These are phyloP conservation scores for Cyclopterus lumpus DNA, from an alignment of 2,797 vertebrate genomes.

Conservation along the genomic window DNA sequence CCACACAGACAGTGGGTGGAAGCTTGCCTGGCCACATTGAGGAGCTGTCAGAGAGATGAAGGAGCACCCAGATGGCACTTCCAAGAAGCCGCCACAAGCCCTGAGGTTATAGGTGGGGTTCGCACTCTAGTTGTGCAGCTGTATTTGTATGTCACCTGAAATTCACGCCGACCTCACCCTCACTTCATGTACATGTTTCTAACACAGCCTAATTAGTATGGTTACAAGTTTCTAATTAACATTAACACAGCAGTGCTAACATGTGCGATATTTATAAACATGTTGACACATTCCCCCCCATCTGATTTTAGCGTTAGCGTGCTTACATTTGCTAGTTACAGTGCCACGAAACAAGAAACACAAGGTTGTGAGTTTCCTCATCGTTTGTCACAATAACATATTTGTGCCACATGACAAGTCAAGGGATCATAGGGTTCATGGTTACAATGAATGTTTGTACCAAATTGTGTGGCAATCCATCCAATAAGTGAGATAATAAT, in stretches of 20 bases:
- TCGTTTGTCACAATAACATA: too few relatives aligned
- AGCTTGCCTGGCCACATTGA: slow-evolving; percentile 63
- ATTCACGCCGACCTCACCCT: slow-evolving; percentile 38
- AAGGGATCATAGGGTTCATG: background rate
- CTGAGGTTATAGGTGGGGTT: slow-evolving; percentile 77
- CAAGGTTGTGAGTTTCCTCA: too few relatives aligned
- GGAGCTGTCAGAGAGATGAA: slow-evolving; percentile 73
- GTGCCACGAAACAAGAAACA: too few relatives aligned
- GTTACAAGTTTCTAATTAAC: background rate
- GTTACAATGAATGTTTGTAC: background rate
- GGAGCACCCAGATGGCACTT: slow-evolving; percentile 84
- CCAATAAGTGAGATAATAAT: background rate
- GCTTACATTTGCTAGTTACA: too few relatives aligned
- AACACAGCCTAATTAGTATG: background rate
- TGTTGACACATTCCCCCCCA: too few relatives aligned
- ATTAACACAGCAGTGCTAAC: background rate
- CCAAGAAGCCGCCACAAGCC: slow-evolving; percentile 72
- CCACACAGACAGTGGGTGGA: slow-evolving; percentile 46
- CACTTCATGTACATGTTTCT: slow-evolving; percentile 19
- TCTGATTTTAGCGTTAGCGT: too few relatives aligned
- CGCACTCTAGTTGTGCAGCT: slow-evolving; percentile 70
- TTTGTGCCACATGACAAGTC: slow-evolving; percentile 1
- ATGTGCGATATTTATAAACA: too few relatives aligned
- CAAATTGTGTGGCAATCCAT: background rate
- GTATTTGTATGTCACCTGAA: slow-evolving; percentile 73